Evolutionary conservation across 1,140 invertebrate genomes (phyloP).

Genomic region (Drosophila gunungcola): DNA sequence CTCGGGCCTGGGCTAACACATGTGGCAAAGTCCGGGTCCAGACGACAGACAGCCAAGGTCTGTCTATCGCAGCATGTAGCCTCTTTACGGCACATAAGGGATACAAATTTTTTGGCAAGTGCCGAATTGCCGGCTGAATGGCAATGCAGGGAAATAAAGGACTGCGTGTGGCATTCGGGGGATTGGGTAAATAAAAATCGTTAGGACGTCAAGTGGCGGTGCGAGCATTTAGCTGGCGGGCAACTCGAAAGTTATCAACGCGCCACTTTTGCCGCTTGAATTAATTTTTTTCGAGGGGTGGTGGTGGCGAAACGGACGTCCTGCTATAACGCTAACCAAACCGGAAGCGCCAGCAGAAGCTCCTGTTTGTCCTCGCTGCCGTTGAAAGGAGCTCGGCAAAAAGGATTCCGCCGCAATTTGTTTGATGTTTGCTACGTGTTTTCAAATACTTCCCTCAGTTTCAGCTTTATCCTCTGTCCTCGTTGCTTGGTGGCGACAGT

Average conservation of each 20-base stretch:
- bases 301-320: conserved; percentile 48
- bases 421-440: conserved; percentile 83
- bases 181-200: conserved; percentile 51
- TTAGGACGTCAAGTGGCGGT: conserved; percentile 41
- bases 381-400: conserved; percentile 72
- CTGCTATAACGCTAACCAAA: conserved; percentile 75
- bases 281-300: conserved; percentile 53
- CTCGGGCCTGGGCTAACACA: conserved; percentile 6
- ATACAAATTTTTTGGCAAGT: conserved; percentile 20
- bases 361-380: conserved; percentile 57
- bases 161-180: conserved; percentile 43
- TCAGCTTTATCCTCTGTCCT: conserved; percentile 27
- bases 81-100: conserved; percentile 42
- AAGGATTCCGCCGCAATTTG: conserved; percentile 81
- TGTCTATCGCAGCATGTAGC: conserved; percentile 39
- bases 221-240: conserved; percentile 52
- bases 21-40: conserved; percentile 15
- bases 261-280: conserved; percentile 79
- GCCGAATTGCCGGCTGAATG: conserved; percentile 32
- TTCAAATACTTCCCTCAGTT: conserved; percentile 71
- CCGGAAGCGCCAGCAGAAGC: conserved; percentile 73
- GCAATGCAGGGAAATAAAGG: conserved; percentile 25
- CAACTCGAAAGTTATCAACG: conserved; percentile 61
- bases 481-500: conserved; percentile 49
- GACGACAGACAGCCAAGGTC: conserved; percentile 35